Evolutionary conservation across 2,888 invertebrate species (phyloP), one percentile per base, ranked within the genome.

Genomic region (Mythimna loreyi): DNA sequence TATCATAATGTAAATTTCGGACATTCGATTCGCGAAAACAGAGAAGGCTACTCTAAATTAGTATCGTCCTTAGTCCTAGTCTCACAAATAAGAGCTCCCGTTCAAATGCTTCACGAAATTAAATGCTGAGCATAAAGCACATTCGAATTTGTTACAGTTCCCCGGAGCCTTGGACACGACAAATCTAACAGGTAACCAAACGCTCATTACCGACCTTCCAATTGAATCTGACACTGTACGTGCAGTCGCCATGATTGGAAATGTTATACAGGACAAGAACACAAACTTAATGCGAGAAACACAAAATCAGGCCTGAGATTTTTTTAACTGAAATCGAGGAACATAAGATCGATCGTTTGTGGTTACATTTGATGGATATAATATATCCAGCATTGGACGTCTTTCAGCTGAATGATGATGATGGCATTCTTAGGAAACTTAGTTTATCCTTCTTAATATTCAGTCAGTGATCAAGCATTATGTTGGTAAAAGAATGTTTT

Each of bases 141-240:
- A 79, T 83, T 84, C 78, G 75, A 77, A 81, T 75, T 78, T 66
- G 72, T 72, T 75, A 84, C 78, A 81, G 77, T 77, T 81, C 73
- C 57, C 49, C 40, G 11, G 28, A 80, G 65, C 83, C 83, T 83
- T 84, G 83, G 71, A 77, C 77, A 83, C 79, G 76, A 82, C 83
- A 84, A 74, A 82, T 66, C 82, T 77, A 83, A 82, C 68, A 75
- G 69, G 80, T 80, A 79, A 78, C 71, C 58, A 73, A 80, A 61
- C 71, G 75, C 84, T 82, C 82, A 83, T 83, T 83, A 82, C 72
- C 67, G 62, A 81, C 81, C 81, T 81, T 83, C 82, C 82, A 83
- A 84, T 84, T 82, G 82, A 72, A 82, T 82, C 82, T 84, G 78
- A 83, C 84, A 83, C 78, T 73, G 33, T 59, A 40, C 8, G 9